Evolutionary conservation across 37 sponge, comb jelly and placozoan species (phyloP), one percentile per base, ranked within the genome.

Genomic region (Cladorhizidae sp.): DNA sequence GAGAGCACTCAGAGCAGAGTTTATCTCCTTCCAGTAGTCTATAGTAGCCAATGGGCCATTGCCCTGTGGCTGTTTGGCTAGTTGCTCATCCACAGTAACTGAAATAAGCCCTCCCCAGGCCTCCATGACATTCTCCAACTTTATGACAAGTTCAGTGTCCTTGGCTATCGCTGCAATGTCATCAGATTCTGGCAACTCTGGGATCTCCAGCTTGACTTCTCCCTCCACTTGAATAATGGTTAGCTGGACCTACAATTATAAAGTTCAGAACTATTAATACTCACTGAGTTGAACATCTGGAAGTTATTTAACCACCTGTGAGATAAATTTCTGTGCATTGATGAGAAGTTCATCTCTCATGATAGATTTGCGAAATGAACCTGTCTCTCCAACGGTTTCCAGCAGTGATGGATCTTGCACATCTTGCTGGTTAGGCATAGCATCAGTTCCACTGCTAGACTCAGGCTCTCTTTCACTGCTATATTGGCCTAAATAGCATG

Each of bases 11-110:
- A 96, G 78, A 1, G 82, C 86, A 8, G 95, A 83, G 68, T 83
- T 94, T 42, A 95, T 70, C 78, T 99, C 97, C 78, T 93, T 92
- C 99, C 99, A 98, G 74, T 89, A 98, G 41, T 98, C 99, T 0
- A 98, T 82, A 84, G 94, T 96, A 31, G 99, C 95, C 43, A 98
- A 81, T 5, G 99, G 95, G n/a, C 99, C 97, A 28, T 85, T 84
- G 1, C 95, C 99, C 7, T 67, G 76, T 6, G 97, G 97, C 33
- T 67, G 73, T 71, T 85, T 95, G 74, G 86, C 85, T 31, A 87
- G 65, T 73, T 90, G 88, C 49, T 87, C 80, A 41, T 95, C 95
- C 20, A 98, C 75, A 5, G 88, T 84, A 40, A 58, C 57, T 7
- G 95, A 87, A 29, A 98, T 91, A 25, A 89, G 79, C 22, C 72